A percentile compares a stretch with the other conserved stretches of the same genome.
phyloP scores from a whole-genome alignment of 2,113 vertebrate species.

The Andinoacara biseriatus region DNA sequence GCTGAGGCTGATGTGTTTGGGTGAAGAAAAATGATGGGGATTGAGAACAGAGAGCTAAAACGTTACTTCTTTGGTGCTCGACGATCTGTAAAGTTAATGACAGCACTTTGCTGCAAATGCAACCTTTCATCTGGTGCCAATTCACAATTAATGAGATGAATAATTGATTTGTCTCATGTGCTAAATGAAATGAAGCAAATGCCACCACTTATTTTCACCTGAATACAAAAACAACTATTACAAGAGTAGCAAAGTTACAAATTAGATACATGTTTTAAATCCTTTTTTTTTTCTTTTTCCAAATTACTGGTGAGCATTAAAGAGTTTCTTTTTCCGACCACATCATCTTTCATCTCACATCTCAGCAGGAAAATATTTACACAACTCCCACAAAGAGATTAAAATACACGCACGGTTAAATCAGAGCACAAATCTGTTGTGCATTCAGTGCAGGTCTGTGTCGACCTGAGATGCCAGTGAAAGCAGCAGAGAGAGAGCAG shows the following conservation, averaged over 20 bases:
- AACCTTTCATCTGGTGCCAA: neutral
- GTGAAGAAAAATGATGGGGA: neutral
- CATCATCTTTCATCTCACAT: too few relatives aligned
- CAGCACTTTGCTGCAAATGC: neutral
- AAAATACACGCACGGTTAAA: neutral
- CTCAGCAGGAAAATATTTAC: neutral
- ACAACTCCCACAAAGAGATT: neutral
- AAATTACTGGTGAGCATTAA: too few relatives aligned
- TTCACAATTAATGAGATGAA: constrained; percentile 32
- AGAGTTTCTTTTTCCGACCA: too few relatives aligned
- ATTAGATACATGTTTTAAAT: too few relatives aligned
- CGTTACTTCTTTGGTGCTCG: neutral
- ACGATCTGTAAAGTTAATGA: neutral
- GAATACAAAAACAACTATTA: neutral
- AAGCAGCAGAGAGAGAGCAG: neutral
- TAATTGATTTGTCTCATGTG: constrained; percentile 41
- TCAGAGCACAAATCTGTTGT: neutral
- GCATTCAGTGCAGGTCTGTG: neutral
- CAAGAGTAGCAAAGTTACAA: too few relatives aligned
- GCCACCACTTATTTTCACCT: neutral
- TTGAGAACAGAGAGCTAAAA: neutral
- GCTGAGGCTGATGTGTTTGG: neutral
- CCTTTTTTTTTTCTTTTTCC: neutral
- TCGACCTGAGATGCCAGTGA: neutral
- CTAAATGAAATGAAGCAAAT: constrained; percentile 20